Percentiles rank a stretch among this genome's conserved stretches.
Evolutionary conservation across 92 coral and sea anemone species (phyloP).

Genomic region (Bergia puertoricense): DNA sequence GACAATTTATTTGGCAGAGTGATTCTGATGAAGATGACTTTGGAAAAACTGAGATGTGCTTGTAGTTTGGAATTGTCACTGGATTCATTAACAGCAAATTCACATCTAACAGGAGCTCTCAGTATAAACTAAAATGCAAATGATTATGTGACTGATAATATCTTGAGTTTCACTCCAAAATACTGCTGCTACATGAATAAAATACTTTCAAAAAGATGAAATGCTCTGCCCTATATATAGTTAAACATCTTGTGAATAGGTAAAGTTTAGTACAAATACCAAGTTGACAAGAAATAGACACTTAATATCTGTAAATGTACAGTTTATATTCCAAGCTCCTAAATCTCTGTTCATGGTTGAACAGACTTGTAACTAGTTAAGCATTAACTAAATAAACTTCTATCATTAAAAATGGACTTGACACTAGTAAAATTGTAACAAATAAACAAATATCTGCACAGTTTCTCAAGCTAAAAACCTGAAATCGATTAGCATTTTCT

Average conservation of each 20-base stretch:
- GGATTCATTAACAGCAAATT: constrained; percentile 1
- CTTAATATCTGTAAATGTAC: constrained; percentile 10
- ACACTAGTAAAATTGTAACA: not conserved
- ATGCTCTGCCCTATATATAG: not conserved
- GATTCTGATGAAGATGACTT: not conserved
- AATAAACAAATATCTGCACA: constrained; percentile 5
- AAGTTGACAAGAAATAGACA: constrained; percentile 20
- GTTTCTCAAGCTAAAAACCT: not conserved
- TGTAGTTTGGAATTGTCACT: constrained; percentile 11
- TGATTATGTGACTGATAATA: not conserved
- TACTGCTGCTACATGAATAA: not conserved
- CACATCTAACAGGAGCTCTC: not conserved
- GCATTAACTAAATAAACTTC: constrained; percentile 17
- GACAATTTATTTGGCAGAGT: not conserved
- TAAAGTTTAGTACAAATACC: constrained; percentile 1
- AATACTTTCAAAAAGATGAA: not conserved
- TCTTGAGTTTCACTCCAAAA: not conserved
- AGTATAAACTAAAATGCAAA: constrained; percentile 17
- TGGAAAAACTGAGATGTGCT: not conserved
- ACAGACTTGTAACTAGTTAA: constrained; percentile 34
- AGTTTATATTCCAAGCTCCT: constrained; percentile 6
- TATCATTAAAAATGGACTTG: not conserved
- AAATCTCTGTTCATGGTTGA: constrained; percentile 9
- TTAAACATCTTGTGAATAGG: not conserved
- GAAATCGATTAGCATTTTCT: constrained; percentile 13